Evolutionary conservation across 2,888 invertebrate genomes (phyloP), one percentile per base, ranked within the genome.

Genomic region (Prosopocoilus inquinatus): DNA sequence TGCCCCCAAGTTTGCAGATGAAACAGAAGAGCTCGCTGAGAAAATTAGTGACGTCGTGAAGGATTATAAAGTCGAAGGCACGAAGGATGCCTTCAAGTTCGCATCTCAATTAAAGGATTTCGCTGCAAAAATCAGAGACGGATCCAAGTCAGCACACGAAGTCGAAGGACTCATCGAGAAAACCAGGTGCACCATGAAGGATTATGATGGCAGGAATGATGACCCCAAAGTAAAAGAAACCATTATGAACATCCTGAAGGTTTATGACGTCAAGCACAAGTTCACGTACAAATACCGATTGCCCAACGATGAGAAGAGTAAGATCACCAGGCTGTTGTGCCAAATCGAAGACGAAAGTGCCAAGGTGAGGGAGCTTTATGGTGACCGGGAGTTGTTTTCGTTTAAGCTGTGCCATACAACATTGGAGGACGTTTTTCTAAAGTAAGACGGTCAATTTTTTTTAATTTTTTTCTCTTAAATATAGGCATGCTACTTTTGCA

Each of bases 391-490:
- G 0, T 4, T 28, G 20, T 28, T 28, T 28, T 28, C 20, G 20
- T 28, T 28, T 5, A 28, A 28, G 20, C 20, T 28, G 5, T 28
- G 20, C 20, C 20, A 3, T 12, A 93, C 95, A 0, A 94, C 95
- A 0, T 81, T 97, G 68, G 96, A 97, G 74, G 95, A 96, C 76
- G 95, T 97, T 1, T 95, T 94, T 74, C 74, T 95, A 47, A 90
- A 85, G 91, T 75, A 65, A 20, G 20, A 20, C 20, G 4, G 1
- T 28, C 1, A 28, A 28, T 28, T 5, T 2, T 33, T 39, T 51
- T 34, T 33, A 15, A 7, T 35, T 11, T 36, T n/a, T 32, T n/a
- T 9, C 9, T 28, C 9, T 35, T 47, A 13, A 39, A 32, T 51
- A 15, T 3, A 16, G 13, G 36, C 1, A 35, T 50, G 16, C 13